These are phyloP conservation scores for Plectrocnemia conspersa DNA, from an alignment of 1,140 invertebrate species.

Conservation along the genomic window DNA sequence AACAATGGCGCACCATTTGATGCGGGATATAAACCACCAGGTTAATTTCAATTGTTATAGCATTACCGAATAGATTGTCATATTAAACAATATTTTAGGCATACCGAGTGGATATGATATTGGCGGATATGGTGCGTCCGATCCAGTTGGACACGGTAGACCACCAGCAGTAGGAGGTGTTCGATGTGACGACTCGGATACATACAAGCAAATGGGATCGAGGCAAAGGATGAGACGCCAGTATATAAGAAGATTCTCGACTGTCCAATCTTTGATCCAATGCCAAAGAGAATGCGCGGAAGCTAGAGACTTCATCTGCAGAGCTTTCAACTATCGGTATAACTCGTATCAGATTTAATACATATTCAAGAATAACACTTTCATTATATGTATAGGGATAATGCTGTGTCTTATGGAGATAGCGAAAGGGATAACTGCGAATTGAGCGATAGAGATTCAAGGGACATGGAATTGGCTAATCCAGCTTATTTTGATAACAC, in stretches of 20 bases:
- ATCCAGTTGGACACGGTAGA: conserved; percentile 7
- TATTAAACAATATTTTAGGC: conserved; percentile 13
- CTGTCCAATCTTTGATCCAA: conserved; percentile 65
- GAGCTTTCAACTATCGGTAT: conserved; percentile 79
- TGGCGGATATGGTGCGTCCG: conserved; percentile 33
- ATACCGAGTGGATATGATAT: conserved; percentile 23
- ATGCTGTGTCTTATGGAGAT: conserved; percentile 57
- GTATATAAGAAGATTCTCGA: conserved; percentile 70
- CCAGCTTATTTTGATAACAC: conserved; percentile 77
- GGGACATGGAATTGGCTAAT: conserved; percentile 78
- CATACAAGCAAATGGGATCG: conserved; percentile 72
- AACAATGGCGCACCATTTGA: conserved; percentile 32
- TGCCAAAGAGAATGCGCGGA: conserved; percentile 81
- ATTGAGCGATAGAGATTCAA: conserved; percentile 77
- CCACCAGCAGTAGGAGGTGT: conserved; percentile 35
- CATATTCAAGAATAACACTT: not conserved
- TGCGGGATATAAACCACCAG: conserved; percentile 33
- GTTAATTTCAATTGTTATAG: conserved; percentile 6
- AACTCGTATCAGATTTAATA: not conserved
- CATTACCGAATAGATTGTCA: not conserved
- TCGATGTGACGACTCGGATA: conserved; percentile 70
- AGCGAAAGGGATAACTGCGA: conserved; percentile 81
- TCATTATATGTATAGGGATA: conserved; percentile 42
- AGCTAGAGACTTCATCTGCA: conserved; percentile 77
- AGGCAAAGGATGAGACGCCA: conserved; percentile 71